Evolutionary conservation across 2,888 invertebrate species (phyloP).

Genomic region (Tribolium freemani): DNA sequence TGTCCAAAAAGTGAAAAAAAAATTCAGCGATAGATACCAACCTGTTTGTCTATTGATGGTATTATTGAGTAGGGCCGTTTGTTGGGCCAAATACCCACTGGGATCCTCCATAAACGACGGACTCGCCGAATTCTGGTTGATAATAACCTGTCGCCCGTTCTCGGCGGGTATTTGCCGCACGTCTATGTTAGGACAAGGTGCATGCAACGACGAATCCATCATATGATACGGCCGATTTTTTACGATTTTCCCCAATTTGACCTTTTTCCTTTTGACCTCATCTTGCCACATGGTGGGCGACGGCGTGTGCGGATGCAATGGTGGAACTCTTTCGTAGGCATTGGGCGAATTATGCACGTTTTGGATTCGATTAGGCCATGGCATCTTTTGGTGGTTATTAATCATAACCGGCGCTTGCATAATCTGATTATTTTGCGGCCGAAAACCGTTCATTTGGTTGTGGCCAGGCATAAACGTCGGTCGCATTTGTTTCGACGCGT

Average conservation of each 20-base stretch:
- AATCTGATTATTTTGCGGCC: constrained; percentile 70
- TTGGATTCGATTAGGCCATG: constrained; percentile 65
- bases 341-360: constrained; percentile 67
- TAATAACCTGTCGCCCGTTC: constrained; percentile 62
- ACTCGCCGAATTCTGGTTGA: constrained; percentile 64
- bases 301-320: constrained; percentile 79
- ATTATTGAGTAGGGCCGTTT: constrained; percentile 87
- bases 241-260: constrained; percentile 68
- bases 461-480: constrained; percentile 54
- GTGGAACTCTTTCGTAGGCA: constrained; percentile 80
- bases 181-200: constrained; percentile 74
- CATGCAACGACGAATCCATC: constrained; percentile 59
- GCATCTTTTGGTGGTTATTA: constrained; percentile 69
- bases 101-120: constrained; percentile 94
- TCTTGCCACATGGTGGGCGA: constrained; percentile 72
- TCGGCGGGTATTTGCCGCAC: constrained; percentile 71
- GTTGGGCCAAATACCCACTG: constrained; percentile 90
- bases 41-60: constrained; percentile 80
- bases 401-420: constrained; percentile 53
- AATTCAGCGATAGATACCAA: no score
- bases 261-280: constrained; percentile 73
- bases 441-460: constrained; percentile 58
- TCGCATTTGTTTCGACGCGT: constrained; percentile 61
- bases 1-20: no score
- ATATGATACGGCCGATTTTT: constrained; percentile 73